phyloP scores from a whole-genome alignment of 2,113 vertebrate genomes.

The Platysteira castanea region DNA sequence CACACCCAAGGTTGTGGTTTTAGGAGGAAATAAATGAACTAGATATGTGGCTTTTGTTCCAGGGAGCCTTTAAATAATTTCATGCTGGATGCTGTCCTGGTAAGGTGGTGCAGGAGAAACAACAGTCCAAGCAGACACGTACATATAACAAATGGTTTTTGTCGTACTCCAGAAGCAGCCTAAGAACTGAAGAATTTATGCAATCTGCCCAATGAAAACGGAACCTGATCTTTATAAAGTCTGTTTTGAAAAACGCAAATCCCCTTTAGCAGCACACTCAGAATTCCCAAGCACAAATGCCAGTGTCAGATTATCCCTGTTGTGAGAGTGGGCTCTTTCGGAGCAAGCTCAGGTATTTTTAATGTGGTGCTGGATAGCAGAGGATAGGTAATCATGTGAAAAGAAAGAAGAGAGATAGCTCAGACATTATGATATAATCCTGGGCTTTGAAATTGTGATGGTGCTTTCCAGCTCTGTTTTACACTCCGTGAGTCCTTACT shows the following conservation, averaged over 20 bases:
- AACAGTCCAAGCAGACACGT: background rate
- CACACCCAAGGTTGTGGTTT: background rate
- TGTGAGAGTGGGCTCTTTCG: background rate
- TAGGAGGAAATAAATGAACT: conserved; percentile 1
- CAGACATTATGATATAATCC: background rate
- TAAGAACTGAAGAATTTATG: background rate
- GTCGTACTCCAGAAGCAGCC: background rate
- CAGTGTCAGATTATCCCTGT: background rate
- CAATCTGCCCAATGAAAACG: background rate
- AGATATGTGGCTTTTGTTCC: background rate
- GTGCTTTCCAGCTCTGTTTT: background rate
- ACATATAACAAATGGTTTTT: background rate
- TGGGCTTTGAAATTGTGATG: background rate
- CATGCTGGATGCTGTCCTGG: background rate
- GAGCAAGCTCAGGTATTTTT: background rate
- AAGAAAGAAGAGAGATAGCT: background rate
- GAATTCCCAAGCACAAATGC: background rate
- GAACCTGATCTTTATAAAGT: background rate
- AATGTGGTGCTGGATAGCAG: background rate
- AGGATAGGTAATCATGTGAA: background rate
- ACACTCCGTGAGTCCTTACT: background rate
- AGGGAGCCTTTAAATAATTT: background rate
- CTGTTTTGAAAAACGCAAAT: background rate
- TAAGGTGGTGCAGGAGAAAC: background rate
- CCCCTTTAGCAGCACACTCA: background rate